Evolutionary conservation across 2,113 vertebrate genomes (phyloP), one percentile per base, ranked within the genome.

Genomic region (Ahaetulla prasina): DNA sequence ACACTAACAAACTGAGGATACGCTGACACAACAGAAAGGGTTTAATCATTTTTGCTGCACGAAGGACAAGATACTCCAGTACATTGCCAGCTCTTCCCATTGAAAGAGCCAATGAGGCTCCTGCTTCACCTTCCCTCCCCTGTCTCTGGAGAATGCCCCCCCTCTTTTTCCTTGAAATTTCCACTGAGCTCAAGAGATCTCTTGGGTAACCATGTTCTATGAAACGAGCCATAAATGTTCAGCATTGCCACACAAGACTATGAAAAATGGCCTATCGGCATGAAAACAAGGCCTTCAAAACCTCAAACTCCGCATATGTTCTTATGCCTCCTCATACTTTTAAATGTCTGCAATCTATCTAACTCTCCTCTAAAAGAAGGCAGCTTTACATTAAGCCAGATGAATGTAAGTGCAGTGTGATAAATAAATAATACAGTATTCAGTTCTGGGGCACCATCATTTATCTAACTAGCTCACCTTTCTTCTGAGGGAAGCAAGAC

Each of bases 21-120:
- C 97, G 98, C 98, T 99, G 98, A 99, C 97, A 98, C 98, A 96
- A 98, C 98, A 98, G 97, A 98, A 98, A 96, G 97, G 88, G 97
- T 98, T 98, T 98, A 98, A 98, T 98, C 97, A 97, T 97, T 97
- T 89, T 96, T 97, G 97, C 94, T 97, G 97, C 97, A 96, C 95
- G 95, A 95, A 95, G 97, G 97, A 97, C 95, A 92, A 88, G 94
- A 95, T 98, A 98, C 97, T 97, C 97, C 96, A 95, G 93, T 93
- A 97, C 96, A 88, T 96, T 98, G 98, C 97, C 98, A 98, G 97
- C 96, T 98, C 97, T 98, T 98, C 97, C 98, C 98, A 96, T 96
- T 96, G 96, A 96, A 96, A 95, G 95, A 96, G 95, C 96, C 97
- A 97, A 97, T 97, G 95, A 96, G 92, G 95, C 96, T 96, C 96